Percentiles rank a stretch among this genome's conserved stretches.
phyloP scores from a whole-genome alignment of 1,140 invertebrate genomes.

The Pseudomyrmex concolor region DNA sequence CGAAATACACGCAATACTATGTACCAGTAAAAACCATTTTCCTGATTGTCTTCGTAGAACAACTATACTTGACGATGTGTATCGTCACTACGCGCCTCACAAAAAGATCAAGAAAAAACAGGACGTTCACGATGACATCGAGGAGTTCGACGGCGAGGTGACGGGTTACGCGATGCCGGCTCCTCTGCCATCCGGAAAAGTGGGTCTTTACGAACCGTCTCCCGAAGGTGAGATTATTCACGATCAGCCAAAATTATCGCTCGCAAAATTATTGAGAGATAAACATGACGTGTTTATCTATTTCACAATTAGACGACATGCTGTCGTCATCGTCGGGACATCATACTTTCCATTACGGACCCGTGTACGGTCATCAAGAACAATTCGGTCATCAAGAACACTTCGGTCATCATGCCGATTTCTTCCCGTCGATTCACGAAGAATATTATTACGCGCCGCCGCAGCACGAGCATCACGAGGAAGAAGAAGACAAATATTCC shows the following conservation, averaged over 20 bases:
- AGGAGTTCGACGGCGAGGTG: conserved; percentile 84
- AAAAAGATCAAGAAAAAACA: conserved; percentile 75
- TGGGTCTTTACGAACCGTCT: conserved; percentile 66
- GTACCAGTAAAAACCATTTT: too few relatives aligned
- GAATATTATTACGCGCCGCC: conserved; percentile 77
- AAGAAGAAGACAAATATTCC: conserved; percentile 67
- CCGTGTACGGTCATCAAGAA: conserved; percentile 66
- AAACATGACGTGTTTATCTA: neutral
- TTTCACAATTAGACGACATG: conserved; percentile 71
- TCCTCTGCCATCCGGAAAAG: conserved; percentile 77
- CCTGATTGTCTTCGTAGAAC: conserved; percentile 80
- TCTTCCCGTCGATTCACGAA: conserved; percentile 78
- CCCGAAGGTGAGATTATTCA: conserved; percentile 25
- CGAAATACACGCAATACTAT: too few relatives aligned
- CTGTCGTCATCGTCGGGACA: conserved; percentile 76
- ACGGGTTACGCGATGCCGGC: conserved; percentile 84
- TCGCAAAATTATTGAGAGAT: neutral
- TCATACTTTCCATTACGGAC: conserved; percentile 72
- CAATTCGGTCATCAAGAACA: conserved; percentile 67
- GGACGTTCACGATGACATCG: conserved; percentile 77
- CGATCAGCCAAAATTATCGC: neutral
- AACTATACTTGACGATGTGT: conserved; percentile 87
- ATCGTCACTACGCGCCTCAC: conserved; percentile 84
- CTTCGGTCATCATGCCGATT: conserved; percentile 58
- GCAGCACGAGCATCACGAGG: conserved; percentile 69